Conservation (phyloP, 2,113 vertebrate species). For the Chlorocebus sabaeus region DNA sequence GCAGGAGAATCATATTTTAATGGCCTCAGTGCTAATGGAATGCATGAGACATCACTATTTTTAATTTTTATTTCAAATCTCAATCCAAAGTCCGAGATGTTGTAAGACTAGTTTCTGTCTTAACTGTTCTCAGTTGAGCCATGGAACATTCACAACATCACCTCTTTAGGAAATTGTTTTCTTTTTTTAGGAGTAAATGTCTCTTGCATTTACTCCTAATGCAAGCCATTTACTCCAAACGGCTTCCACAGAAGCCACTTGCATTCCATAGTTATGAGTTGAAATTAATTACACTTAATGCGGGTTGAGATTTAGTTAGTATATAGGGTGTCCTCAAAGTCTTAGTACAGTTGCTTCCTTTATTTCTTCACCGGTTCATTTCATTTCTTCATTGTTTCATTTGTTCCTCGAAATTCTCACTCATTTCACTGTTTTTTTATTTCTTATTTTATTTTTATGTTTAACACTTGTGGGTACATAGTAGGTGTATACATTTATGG, state of each 20-base stretch:
- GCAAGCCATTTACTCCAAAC: too few species aligned
- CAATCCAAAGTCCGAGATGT: not conserved
- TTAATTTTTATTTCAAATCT: conserved; percentile 12
- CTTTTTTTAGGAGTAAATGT: not conserved
- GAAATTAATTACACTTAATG: not conserved
- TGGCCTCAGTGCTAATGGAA: not conserved
- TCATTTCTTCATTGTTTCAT: not conserved
- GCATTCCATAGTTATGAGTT: not conserved
- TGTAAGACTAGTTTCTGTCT: not conserved
- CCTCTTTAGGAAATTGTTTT: not conserved
- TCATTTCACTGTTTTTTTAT: not conserved
- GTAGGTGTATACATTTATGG: too few species aligned
- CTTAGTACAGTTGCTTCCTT: not conserved
- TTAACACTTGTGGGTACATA: too few species aligned
- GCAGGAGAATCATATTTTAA: not conserved
- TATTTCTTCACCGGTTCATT: not conserved
- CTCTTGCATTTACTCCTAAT: not conserved
- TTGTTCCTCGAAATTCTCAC: not conserved
- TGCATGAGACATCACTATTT: conserved; percentile 20
- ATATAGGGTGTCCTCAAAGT: not conserved
- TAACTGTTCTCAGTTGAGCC: not conserved
- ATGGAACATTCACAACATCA: not conserved
- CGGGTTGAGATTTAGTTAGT: not conserved
- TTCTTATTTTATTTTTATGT: too few species aligned
- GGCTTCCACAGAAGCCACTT: not conserved